Percentiles rank a stretch among this genome's conserved stretches.
Evolutionary conservation across 2,113 vertebrate species (phyloP).

Genomic region (Globicephala melas): DNA sequence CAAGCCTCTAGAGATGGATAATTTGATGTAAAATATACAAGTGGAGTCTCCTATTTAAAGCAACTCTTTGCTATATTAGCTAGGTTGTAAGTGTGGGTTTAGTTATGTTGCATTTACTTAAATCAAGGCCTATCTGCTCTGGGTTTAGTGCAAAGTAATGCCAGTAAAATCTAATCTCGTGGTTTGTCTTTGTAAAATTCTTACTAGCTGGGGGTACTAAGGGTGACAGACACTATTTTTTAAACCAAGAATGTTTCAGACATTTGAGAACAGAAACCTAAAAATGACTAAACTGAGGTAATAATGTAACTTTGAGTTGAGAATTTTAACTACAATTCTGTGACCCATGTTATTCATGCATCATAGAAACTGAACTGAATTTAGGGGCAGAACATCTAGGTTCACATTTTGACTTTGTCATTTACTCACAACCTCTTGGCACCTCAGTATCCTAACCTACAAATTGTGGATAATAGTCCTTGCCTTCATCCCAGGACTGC

Average conservation of each 20-base stretch:
- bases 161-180: not conserved
- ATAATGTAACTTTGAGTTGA: not conserved
- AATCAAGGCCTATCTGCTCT: not conserved
- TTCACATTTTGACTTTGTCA: slow-evolving; percentile 17
- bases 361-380: not conserved
- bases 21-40: not conserved
- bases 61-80: not conserved
- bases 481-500: not conserved
- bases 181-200: not conserved
- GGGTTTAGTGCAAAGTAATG: not conserved
- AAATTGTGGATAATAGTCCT: not conserved
- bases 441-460: not conserved
- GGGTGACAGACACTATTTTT: not conserved
- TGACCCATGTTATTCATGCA: not conserved
- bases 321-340: not conserved
- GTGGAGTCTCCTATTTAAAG: not conserved
- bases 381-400: not conserved
- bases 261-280: not conserved
- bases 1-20: not conserved
- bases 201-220: not conserved
- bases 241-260: not conserved
- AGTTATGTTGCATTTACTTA: not conserved
- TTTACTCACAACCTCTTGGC: not conserved
- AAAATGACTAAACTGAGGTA: not conserved
- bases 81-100: not conserved